Conservation (phyloP, 2,888 invertebrate genomes). For the Drosophila yooni region DNA sequence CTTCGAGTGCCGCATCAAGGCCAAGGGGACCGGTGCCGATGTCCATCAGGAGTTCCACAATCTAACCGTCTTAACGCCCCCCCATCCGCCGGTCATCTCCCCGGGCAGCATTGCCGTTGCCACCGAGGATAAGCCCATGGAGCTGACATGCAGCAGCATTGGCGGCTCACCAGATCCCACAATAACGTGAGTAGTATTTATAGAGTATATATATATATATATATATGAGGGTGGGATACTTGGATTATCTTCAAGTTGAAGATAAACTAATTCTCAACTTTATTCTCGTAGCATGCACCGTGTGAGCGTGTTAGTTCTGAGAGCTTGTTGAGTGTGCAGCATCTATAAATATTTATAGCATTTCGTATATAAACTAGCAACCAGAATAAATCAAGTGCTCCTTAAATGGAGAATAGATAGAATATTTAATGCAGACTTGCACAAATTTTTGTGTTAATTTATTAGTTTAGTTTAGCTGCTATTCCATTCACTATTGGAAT, state of each 20-base stretch:
- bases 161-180: slow-evolving; percentile 96
- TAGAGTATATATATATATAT: neutral
- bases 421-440: neutral
- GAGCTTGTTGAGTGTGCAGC: neutral
- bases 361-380: neutral
- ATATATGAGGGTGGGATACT: neutral
- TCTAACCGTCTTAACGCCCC: slow-evolving; percentile 93
- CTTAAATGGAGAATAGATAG: neutral
- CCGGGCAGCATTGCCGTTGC: slow-evolving; percentile 92
- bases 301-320: neutral
- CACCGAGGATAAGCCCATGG: slow-evolving; percentile 92
- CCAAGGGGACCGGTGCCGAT: slow-evolving; percentile 92
- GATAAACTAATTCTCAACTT: neutral
- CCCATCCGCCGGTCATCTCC: slow-evolving; percentile 91
- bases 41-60: slow-evolving; percentile 93
- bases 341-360: neutral
- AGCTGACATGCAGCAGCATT: slow-evolving; percentile 92
- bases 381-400: neutral
- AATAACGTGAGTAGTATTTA: slow-evolving; percentile 87
- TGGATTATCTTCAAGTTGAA: neutral
- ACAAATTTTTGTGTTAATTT: neutral
- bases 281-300: neutral
- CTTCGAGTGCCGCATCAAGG: slow-evolving; percentile 95
- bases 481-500: neutral
- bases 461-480: neutral